Conservation (phyloP, 2,113 vertebrate genomes). For the Girardinichthys multiradiatus region DNA sequence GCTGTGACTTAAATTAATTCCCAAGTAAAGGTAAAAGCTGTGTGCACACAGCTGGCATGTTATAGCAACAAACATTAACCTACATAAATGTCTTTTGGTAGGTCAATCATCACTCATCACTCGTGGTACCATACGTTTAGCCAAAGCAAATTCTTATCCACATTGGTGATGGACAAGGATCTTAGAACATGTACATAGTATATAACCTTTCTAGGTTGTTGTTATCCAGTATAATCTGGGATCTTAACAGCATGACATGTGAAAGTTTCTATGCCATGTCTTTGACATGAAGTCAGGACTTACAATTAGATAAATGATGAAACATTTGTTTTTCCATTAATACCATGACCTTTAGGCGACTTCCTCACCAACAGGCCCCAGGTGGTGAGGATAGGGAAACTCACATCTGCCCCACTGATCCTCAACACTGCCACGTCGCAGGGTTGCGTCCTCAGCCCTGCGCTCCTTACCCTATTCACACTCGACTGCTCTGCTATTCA, state of each 20-base stretch:
- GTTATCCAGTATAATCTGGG: neutral
- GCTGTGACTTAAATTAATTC: neutral
- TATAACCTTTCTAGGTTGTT: neutral
- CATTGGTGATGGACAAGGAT: too few species aligned
- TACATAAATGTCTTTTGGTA: neutral
- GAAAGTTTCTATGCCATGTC: neutral
- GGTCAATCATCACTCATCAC: neutral
- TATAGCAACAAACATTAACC: conserved; percentile 26
- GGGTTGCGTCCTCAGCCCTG: too few species aligned
- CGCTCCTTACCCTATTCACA: too few species aligned
- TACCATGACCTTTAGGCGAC: too few species aligned
- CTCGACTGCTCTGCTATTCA: too few species aligned
- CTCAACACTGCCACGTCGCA: too few species aligned
- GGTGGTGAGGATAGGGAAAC: too few species aligned
- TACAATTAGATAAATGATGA: neutral
- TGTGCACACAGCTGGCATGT: conserved; percentile 19
- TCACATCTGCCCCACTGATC: too few species aligned
- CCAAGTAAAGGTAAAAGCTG: conserved; percentile 16
- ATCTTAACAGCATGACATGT: neutral
- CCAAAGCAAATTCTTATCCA: neutral
- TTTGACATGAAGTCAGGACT: neutral
- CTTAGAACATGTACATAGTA: neutral
- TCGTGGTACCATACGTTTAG: neutral
- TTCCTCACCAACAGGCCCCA: too few species aligned
- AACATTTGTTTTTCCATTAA: neutral